Base-by-base conservation (phyloP, 2,113 vertebrate species). In the Ochotona curzoniae region DNA sequence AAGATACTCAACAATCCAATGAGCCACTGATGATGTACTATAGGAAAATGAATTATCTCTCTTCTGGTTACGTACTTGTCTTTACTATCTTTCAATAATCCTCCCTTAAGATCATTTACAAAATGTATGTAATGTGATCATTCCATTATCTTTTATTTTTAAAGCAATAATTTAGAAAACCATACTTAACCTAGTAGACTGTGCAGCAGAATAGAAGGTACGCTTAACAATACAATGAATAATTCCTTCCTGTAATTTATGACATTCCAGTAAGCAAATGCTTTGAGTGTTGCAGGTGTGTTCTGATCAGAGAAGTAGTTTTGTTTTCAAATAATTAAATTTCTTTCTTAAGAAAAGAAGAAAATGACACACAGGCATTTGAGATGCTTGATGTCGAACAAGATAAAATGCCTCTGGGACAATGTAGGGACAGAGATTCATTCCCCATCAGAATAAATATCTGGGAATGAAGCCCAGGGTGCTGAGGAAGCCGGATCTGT, bases 301-400 rank as follows among this genome's bases (percentile, higher is more conserved):
- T 67, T 83, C 70, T 87, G 79, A 81, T 15, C 30, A 91, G 80
- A 89, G 47, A 85, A 88, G 26, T 66, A 38, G 8, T 92, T 92
- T 73, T 83, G 25, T 83, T 94, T 93, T 75, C 51, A 86, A 91
- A 73, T 64, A 86, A 93, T 84, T 94, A 94, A 90, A 84, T 66
- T n/a, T 70, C 44, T 71, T 76, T 35, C 51, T 63, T 38, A 5
- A 63, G 49, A 51, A 32, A 76, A 35, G 8, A 79, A 67, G 51
- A n/a, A 83, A 94, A 92, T 70, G 47, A 71, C 66, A 93, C 35
- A 83, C 38, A 96, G 88, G 66, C 64, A 90, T 80, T 88, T 17
- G 32, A 32, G 35, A 61, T n/a, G 30, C 44, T 86, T 83, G 70
- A 76, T 86, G 49, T 8, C 66, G 73, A 78, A 83, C 82, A 94